Base-by-base conservation (phyloP, 2,113 vertebrate genomes). In the Chamaetylas fuelleborni region DNA sequence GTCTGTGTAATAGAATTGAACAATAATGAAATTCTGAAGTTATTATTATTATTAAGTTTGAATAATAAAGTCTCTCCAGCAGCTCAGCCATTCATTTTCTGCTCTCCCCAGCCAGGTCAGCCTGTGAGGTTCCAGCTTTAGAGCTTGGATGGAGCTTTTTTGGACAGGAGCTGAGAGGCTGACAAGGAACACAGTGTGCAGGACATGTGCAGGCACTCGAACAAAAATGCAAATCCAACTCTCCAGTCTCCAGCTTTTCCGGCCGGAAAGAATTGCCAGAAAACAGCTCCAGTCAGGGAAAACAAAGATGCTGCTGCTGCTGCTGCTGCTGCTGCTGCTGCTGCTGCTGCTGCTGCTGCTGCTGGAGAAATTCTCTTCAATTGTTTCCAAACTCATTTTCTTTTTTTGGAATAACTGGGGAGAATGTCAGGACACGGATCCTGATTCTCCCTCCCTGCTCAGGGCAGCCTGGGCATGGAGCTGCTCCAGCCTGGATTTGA, bases 141-240 rank as follows among this genome's bases (percentile, higher is more conserved):
- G 87, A 7, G 64, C 60, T 76, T 34, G 85, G 74, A 85, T 76
- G 83, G 34, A 81, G 64, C 42, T 85, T 95, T 96, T 92, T 84
- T 95, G 95, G 93, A 86, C 79, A 70, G 71, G 62, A 86, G 50
- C 53, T 16, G 91, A 58, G 85, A 58, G 71, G 73, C 92, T 96
- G 80, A 76, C 72, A 95, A 57, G 85, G 97, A 97, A 97, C 97
- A 97, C 71, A 94, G 89, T 96, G 96, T 97, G 95, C 96, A 95
- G 97, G 69, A 97, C 95, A 97, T 94, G 95, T 95, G 95, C 91
- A 96, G 93, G 94, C 96, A 93, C 89, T 96, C 4, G 3, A 88
- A 97, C 93, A 97, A 97, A 95, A 96, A 96, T 96, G 92, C 93
- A 93, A 96, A 95, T 92, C 66, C 90, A 90, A 22, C 47, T 77